Percentiles rank a stretch among this genome's conserved stretches.
Evolutionary conservation across 2,888 invertebrate genomes (phyloP).

Genomic region (Mallateleia sp.): DNA sequence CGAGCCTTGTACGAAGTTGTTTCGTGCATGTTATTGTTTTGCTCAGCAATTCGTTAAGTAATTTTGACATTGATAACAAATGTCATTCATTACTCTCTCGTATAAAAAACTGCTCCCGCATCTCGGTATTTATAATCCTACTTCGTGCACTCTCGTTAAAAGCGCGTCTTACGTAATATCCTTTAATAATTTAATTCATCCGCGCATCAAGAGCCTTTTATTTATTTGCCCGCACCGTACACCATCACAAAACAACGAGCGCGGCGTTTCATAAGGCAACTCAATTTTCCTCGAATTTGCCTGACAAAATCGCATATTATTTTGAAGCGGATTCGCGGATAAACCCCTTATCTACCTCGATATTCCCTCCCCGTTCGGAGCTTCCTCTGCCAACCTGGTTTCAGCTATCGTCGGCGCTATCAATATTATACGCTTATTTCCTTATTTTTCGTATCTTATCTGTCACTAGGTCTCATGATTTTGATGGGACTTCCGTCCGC

Average conservation of each 20-base stretch:
- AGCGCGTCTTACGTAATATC: too few species aligned
- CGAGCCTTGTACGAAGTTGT: too few species aligned
- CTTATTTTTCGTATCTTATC: conserved; percentile 46
- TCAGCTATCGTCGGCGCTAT: conserved; percentile 46
- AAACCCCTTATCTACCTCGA: conserved; percentile 79
- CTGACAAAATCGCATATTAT: conserved; percentile 82
- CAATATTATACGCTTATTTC: conserved; percentile 49
- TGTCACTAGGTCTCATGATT: background rate
- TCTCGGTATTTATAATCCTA: too few species aligned
- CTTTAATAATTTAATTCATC: too few species aligned
- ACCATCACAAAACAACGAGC: conserved; percentile 12
- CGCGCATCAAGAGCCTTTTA: too few species aligned
- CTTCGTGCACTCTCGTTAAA: too few species aligned
- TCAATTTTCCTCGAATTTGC: conserved; percentile 80
- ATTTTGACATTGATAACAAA: too few species aligned
- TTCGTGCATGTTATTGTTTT: too few species aligned
- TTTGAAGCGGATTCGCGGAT: conserved; percentile 77
- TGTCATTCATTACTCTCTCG: too few species aligned
- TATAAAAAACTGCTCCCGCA: too few species aligned
- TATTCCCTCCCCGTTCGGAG: conserved; percentile 53
- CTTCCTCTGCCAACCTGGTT: conserved; percentile 46
- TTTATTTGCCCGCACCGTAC: conserved; percentile 25
- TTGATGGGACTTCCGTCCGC: conserved; percentile 7
- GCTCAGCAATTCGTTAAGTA: too few species aligned
- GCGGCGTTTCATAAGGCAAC: conserved; percentile 77